Conservation (phyloP, 2,888 invertebrate species). For the Malthinus flaveolus region DNA sequence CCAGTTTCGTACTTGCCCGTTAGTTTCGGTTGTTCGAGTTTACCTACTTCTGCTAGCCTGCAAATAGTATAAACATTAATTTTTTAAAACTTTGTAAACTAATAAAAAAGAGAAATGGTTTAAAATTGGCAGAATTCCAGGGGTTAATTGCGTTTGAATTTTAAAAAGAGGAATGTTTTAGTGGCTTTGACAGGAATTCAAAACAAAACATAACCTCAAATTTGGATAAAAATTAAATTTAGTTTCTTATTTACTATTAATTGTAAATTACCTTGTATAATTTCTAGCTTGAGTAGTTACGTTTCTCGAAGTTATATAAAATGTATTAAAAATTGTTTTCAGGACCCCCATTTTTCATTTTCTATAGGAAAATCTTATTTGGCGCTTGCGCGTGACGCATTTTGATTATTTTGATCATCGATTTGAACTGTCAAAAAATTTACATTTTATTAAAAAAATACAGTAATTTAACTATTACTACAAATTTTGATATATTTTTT, state of each 20-base stretch:
- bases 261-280: slow-evolving; percentile 36
- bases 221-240: background rate
- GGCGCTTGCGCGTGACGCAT: slow-evolving; percentile 17
- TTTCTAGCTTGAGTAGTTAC: slow-evolving; percentile 30
- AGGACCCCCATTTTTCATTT: slow-evolving; percentile 39
- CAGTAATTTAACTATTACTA: slow-evolving; percentile 1
- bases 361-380: slow-evolving; percentile 31
- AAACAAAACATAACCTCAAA: slow-evolving; percentile 11
- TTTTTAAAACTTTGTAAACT: background rate
- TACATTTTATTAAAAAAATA: slow-evolving; percentile 3
- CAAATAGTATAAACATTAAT: slow-evolving; percentile 11
- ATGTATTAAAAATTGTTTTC: background rate
- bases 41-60: slow-evolving; percentile 93
- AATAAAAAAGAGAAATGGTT: background rate
- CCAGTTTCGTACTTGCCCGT: slow-evolving; percentile 94
- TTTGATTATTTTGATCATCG: slow-evolving; percentile 21
- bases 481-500: background rate
- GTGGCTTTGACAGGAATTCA: slow-evolving; percentile 1
- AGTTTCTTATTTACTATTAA: too few relatives aligned
- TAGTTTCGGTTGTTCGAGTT: slow-evolving; percentile 82
- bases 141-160: background rate
- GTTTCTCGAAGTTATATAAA: slow-evolving; percentile 27
- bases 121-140: too few relatives aligned
- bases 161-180: background rate
- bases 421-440: slow-evolving; percentile 25